These are phyloP conservation scores for Sebastes jordani DNA, from an alignment of 2,797 vertebrate species.

Conservation along the genomic window DNA sequence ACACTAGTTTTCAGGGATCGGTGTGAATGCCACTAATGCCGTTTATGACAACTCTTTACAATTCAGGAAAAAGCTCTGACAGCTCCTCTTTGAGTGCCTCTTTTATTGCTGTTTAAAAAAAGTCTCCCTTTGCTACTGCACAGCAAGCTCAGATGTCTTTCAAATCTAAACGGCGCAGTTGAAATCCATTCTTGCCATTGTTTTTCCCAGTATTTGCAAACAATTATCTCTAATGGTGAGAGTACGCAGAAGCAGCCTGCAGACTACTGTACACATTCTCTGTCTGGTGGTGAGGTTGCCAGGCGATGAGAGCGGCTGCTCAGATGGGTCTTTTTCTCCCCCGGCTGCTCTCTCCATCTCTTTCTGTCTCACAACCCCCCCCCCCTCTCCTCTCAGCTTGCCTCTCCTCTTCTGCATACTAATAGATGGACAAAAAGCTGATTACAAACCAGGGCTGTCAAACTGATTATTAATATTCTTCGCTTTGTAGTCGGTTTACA, in stretches of 20 bases:
- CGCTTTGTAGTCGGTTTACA: constrained; percentile 8
- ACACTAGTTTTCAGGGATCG: constrained; percentile 2
- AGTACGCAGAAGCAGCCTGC: constrained; percentile 51
- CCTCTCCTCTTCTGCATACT: constrained; percentile 73
- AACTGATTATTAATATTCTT: constrained; percentile 63
- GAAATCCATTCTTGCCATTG: constrained; percentile 3
- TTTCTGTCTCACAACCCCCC: constrained; percentile 55
- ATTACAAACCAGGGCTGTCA: constrained; percentile 62
- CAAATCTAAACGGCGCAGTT: background rate
- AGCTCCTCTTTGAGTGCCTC: background rate
- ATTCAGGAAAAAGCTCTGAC: background rate
- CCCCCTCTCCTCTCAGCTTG: constrained; percentile 50
- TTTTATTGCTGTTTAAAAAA: constrained; percentile 1
- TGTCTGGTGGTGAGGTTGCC: constrained; percentile 72
- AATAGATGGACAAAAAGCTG: constrained; percentile 58
- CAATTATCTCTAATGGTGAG: constrained; percentile 54
- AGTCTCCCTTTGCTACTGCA: background rate
- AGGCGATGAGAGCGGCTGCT: constrained; percentile 65
- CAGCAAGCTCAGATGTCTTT: background rate
- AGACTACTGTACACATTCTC: constrained; percentile 77
- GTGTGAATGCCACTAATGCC: constrained; percentile 48
- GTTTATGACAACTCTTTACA: constrained; percentile 45
- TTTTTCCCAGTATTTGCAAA: constrained; percentile 45
- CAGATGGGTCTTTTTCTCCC: constrained; percentile 37
- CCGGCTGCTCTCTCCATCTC: constrained; percentile 44